phyloP scores from a whole-genome alignment of 2,888 invertebrate species.

The Doris montereyensis region DNA sequence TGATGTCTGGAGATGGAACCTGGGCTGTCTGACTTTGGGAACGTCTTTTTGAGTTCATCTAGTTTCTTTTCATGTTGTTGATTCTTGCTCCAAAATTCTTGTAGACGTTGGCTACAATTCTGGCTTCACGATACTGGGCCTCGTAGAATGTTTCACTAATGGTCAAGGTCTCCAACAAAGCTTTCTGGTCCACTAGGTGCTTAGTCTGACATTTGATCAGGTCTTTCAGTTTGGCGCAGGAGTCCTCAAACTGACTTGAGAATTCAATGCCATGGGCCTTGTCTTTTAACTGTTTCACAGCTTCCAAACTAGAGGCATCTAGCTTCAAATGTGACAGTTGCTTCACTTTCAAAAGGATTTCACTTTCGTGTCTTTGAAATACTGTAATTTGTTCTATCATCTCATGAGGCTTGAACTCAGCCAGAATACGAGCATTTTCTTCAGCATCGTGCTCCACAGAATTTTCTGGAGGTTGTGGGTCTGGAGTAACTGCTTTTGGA shows the following conservation, averaged over 20 bases:
- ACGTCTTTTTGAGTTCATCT: conserved; percentile 83
- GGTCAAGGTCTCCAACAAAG: conserved; percentile 84
- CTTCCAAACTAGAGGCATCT: conserved; percentile 82
- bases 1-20: conserved; percentile 79
- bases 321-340: conserved; percentile 83
- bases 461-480: background rate
- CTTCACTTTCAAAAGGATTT: conserved; percentile 82
- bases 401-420: conserved; percentile 76
- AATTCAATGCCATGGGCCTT: conserved; percentile 89
- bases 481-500: background rate
- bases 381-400: conserved; percentile 84
- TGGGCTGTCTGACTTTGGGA: conserved; percentile 78
- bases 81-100: conserved; percentile 93
- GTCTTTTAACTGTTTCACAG: conserved; percentile 81
- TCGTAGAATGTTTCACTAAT: conserved; percentile 89
- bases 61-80: conserved; percentile 88
- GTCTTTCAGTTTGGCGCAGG: conserved; percentile 84
- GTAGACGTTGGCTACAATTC: conserved; percentile 95
- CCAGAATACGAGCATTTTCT: conserved; percentile 43
- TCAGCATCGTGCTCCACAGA: conserved; percentile 23
- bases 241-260: conserved; percentile 88
- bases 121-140: conserved; percentile 92
- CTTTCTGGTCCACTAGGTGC: conserved; percentile 86
- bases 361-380: conserved; percentile 82
- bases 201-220: conserved; percentile 83